phyloP scores from a whole-genome alignment of 2,113 vertebrate species.

The Podarcis raffonei region DNA sequence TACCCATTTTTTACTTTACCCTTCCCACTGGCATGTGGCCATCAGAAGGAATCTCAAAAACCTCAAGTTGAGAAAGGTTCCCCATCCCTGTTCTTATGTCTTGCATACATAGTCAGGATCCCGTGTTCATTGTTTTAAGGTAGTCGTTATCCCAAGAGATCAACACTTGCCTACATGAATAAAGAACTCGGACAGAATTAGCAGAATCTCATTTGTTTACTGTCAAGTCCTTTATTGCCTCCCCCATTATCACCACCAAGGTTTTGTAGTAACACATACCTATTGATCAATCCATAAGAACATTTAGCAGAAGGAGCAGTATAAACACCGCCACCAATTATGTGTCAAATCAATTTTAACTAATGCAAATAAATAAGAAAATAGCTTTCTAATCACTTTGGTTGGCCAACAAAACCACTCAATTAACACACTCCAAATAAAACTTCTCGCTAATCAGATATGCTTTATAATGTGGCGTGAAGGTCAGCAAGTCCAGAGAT shows the following conservation, averaged over 20 bases:
- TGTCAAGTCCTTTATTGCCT: constrained; percentile 31
- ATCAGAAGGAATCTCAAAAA: too few relatives aligned
- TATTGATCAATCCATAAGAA: constrained; percentile 35
- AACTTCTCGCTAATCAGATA: constrained; percentile 11
- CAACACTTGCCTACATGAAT: not conserved
- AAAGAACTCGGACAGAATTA: not conserved
- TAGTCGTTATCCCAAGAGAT: not conserved
- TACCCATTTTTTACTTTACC: too few relatives aligned
- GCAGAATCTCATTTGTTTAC: not conserved
- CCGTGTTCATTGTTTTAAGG: not conserved
- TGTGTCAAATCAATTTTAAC: constrained; percentile 9
- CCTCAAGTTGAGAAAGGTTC: too few relatives aligned
- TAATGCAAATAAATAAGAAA: constrained; percentile 8
- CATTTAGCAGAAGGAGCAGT: constrained; percentile 13
- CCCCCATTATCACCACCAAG: not conserved
- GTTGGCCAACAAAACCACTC: constrained; percentile 31
- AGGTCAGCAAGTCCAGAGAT: not conserved
- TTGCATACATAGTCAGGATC: too few relatives aligned
- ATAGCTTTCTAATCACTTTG: constrained; percentile 13
- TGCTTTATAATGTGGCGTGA: constrained; percentile 9
- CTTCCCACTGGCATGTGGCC: too few relatives aligned
- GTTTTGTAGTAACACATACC: not conserved
- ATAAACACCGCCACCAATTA: constrained; percentile 34
- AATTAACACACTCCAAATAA: not conserved
- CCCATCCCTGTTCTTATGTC: too few relatives aligned